These are phyloP conservation scores for Ochotona curzoniae DNA, from an alignment of 2,113 vertebrate species.

Conservation along the genomic window DNA sequence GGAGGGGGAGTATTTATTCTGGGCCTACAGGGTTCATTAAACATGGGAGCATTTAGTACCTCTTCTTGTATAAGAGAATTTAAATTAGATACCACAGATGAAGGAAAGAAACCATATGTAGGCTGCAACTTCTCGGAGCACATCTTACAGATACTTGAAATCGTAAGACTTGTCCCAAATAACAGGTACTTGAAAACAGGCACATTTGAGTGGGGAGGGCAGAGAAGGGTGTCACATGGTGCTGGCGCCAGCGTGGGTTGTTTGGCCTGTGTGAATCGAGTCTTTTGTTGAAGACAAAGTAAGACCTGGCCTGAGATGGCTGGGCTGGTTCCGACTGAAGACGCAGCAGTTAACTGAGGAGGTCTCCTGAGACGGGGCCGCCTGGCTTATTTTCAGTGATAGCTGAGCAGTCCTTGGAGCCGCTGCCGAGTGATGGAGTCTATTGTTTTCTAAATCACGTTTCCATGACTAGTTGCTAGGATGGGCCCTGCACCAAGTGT, in stretches of 20 bases:
- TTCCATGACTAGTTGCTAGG: slow-evolving; percentile 81
- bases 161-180: background rate
- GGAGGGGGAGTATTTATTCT: background rate
- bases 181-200: background rate
- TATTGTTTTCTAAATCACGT: slow-evolving; percentile 76
- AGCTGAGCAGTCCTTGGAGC: slow-evolving; percentile 61
- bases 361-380: slow-evolving; percentile 44
- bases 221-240: background rate
- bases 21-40: slow-evolving; percentile 27
- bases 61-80: slow-evolving; percentile 35
- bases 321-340: slow-evolving; percentile 34
- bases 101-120: background rate
- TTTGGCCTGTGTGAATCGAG: background rate
- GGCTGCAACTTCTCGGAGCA: background rate
- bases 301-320: slow-evolving; percentile 32
- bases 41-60: background rate
- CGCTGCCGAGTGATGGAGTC: slow-evolving; percentile 41
- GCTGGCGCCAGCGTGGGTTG: background rate
- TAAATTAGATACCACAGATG: slow-evolving; percentile 49
- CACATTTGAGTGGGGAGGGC: background rate
- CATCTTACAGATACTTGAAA: slow-evolving; percentile 7
- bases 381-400: slow-evolving; percentile 64
- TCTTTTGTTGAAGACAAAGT: slow-evolving; percentile 55
- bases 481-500: slow-evolving; percentile 45
- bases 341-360: background rate